Evolutionary conservation across 2,888 invertebrate species (phyloP).

Genomic region (Acanthosepion esculentum): DNA sequence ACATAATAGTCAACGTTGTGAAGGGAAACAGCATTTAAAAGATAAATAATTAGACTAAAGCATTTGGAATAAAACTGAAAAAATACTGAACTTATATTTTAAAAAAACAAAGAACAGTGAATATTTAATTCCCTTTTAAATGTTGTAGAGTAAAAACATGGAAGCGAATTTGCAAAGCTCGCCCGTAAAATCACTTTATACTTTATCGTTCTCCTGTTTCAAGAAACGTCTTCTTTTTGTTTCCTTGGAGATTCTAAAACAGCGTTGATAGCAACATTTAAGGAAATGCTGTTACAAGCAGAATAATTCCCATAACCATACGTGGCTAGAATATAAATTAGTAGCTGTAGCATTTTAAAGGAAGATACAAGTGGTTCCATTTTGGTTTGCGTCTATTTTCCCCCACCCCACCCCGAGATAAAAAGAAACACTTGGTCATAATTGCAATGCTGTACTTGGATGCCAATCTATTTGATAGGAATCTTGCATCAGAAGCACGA

Average conservation of each 20-base stretch:
- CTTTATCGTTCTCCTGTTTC: too few species aligned
- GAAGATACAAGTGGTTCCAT: background rate
- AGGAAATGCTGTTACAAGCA: background rate
- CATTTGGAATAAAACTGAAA: too few species aligned
- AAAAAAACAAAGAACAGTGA: too few species aligned
- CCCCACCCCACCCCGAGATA: background rate
- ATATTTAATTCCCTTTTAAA: too few species aligned
- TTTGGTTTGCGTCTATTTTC: background rate
- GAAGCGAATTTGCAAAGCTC: too few species aligned
- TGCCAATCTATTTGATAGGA: background rate
- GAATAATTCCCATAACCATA: background rate
- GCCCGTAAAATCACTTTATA: too few species aligned
- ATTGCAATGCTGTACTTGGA: background rate
- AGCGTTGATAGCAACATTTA: background rate
- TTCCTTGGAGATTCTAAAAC: background rate
- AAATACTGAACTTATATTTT: too few species aligned
- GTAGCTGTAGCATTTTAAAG: background rate
- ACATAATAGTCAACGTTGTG: too few species aligned
- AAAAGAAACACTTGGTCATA: background rate
- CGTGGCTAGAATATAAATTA: background rate
- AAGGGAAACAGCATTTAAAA: too few species aligned
- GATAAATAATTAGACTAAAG: too few species aligned
- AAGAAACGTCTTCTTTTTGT: too few species aligned
- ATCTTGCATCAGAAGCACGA: slow-evolving; percentile 17
- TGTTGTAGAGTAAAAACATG: too few species aligned